Evolutionary conservation across 2,888 invertebrate species (phyloP).

Genomic region (Sclerodermus sp.): DNA sequence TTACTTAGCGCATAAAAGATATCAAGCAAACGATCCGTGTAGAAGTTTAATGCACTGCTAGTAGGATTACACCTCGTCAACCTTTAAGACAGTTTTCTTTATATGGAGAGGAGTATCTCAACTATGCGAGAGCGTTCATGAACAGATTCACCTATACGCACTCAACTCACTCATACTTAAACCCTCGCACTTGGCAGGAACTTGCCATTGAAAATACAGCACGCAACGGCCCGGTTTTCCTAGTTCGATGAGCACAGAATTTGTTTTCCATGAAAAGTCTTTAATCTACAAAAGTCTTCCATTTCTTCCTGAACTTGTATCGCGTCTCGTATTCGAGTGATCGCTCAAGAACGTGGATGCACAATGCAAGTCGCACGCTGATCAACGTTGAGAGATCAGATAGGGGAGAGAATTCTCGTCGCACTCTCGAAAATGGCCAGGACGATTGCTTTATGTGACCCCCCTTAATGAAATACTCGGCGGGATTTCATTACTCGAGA

Average conservation of each 20-base stretch:
- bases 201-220: too few species aligned
- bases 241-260: conserved; percentile 11
- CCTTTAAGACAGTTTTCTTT: too few species aligned
- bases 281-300: conserved; percentile 45
- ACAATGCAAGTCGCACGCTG: conserved; percentile 3
- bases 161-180: too few species aligned
- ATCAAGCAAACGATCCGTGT: too few species aligned
- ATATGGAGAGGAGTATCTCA: too few species aligned
- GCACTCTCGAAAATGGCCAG: neutral
- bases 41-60: too few species aligned
- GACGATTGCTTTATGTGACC: neutral
- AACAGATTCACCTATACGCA: too few species aligned
- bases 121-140: too few species aligned
- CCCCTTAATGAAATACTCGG: neutral
- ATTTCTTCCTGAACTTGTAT: conserved; percentile 32
- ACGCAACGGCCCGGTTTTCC: too few species aligned
- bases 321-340: conserved; percentile 22
- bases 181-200: too few species aligned
- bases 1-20: too few species aligned
- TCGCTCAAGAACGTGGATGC: conserved; percentile 16
- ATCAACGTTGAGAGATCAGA: conserved; percentile 4
- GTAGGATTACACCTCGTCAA: too few species aligned
- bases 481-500: neutral
- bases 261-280: conserved; percentile 29
- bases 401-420: conserved; percentile 11